Evolutionary conservation across 2,888 invertebrate genomes (phyloP), one percentile per base, ranked within the genome.

Genomic region (Drosophila mimetica): DNA sequence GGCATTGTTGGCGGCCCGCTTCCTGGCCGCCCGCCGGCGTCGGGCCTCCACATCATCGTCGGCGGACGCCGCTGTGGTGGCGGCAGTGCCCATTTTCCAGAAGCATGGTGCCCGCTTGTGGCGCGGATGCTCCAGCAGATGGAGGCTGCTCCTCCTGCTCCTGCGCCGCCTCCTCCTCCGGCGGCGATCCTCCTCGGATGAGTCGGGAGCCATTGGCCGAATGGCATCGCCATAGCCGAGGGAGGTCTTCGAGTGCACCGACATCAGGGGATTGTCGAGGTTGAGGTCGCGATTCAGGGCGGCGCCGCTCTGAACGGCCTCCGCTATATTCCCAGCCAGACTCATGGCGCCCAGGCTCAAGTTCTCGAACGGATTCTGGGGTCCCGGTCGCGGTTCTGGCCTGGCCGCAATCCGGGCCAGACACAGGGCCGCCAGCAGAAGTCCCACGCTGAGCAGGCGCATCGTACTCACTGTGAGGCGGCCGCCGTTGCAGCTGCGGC

Each of bases 141-240:
- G n/a, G n/a, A n/a, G n/a, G n/a, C n/a, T n/a, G n/a, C n/a, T n/a
- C n/a, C n/a, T n/a, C n/a, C n/a, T n/a, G 8, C 67, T 36, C 1
- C 80, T 66, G n/a, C n/a, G n/a, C 6, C 77, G 67, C 0, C 86
- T 77, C 2, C 79, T 58, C 5, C 66, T 58, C 11, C 66, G 54
- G 0, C 75, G 66, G 4, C 83, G 74, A 6, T 82, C 74, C 11
- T 86, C 79, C 9, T 85, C 86, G 1, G 63, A 57, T 13, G 84
- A 83, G 6, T 81, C 85, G 0, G 4, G 32, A 0, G 32, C 20
- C 2, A 34, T 63, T 4, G 32, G 51, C 1, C 77, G 66, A 47
- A 90, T 78, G 5, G 86, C 88, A 8, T 89, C 73, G 7, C 89
- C 89, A 5, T 71, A 72, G 4, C 86, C 90, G 5, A 71, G 6